Conservation (phyloP, 2,888 invertebrate species). For the Lasiommata megera region DNA sequence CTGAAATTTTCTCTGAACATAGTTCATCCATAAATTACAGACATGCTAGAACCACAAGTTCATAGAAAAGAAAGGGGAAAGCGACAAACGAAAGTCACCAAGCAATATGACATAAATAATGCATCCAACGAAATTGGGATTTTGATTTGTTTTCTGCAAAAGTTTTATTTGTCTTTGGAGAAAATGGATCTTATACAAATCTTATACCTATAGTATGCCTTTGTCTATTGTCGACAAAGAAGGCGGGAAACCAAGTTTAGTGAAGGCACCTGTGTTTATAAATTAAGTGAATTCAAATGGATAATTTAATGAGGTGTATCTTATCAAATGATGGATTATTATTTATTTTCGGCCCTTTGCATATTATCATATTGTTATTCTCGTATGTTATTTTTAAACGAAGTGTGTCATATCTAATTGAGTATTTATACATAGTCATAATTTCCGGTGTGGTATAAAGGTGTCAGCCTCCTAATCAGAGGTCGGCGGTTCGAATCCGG, state of each 20-base stretch:
- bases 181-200: slow-evolving; percentile 45
- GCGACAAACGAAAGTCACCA: slow-evolving; percentile 62
- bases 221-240: slow-evolving; percentile 42
- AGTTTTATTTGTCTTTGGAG: slow-evolving; percentile 72
- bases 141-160: slow-evolving; percentile 79
- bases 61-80: slow-evolving; percentile 70
- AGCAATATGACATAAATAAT: slow-evolving; percentile 80
- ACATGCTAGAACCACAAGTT: slow-evolving; percentile 55
- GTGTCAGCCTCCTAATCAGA: no score
- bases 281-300: slow-evolving; percentile 35
- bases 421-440: no score
- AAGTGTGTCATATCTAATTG: no score
- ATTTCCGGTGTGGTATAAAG: no score
- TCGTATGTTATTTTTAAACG: no score
- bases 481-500: no score
- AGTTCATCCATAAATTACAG: slow-evolving; percentile 63
- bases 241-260: slow-evolving; percentile 5
- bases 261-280: background rate
- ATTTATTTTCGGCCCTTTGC: background rate
- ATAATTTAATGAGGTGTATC: slow-evolving; percentile 43
- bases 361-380: no score
- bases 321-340: slow-evolving; percentile 26
- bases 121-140: slow-evolving; percentile 75
- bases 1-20: slow-evolving; percentile 53
- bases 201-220: slow-evolving; percentile 47